These are phyloP conservation scores for Eudasyphora cyanicolor DNA, from an alignment of 2,888 invertebrate genomes.

Conservation along the genomic window DNA sequence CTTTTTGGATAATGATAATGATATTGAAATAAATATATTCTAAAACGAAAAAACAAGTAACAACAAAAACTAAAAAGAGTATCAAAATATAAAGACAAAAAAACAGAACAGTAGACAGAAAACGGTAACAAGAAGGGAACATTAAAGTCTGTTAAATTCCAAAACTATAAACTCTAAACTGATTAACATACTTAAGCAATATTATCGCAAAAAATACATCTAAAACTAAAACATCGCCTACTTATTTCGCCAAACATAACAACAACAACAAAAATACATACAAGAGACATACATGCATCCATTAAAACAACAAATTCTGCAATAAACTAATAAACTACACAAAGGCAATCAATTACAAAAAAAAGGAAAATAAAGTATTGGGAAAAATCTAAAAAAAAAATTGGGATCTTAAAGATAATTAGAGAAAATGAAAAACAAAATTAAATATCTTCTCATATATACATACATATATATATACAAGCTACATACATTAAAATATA, in stretches of 20 bases:
- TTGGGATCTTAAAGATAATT: slow-evolving; percentile 54
- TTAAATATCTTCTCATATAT: slow-evolving; percentile 50
- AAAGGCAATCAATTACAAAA: slow-evolving; percentile 66
- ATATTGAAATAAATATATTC: slow-evolving; percentile 36
- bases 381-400: slow-evolving; percentile 53
- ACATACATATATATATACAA: slow-evolving; percentile 48
- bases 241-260: slow-evolving; percentile 10
- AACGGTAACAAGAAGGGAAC: slow-evolving; percentile 54
- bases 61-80: not conserved
- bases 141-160: slow-evolving; percentile 60
- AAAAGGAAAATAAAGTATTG: slow-evolving; percentile 62
- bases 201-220: slow-evolving; percentile 47
- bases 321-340: slow-evolving; percentile 53
- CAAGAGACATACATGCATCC: slow-evolving; percentile 63
- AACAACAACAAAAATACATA: slow-evolving; percentile 26
- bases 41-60: not conserved
- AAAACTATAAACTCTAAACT: slow-evolving; percentile 47
- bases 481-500: slow-evolving; percentile 44
- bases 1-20: slow-evolving; percentile 47
- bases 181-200: slow-evolving; percentile 52
- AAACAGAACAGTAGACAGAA: slow-evolving; percentile 15
- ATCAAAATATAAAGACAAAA: slow-evolving; percentile 11
- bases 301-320: slow-evolving; percentile 64
- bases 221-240: not conserved
- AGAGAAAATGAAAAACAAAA: slow-evolving; percentile 56